Evolutionary conservation across 2,113 vertebrate species (phyloP), one percentile per base, ranked within the genome.

Genomic region (Pitta sordida): DNA sequence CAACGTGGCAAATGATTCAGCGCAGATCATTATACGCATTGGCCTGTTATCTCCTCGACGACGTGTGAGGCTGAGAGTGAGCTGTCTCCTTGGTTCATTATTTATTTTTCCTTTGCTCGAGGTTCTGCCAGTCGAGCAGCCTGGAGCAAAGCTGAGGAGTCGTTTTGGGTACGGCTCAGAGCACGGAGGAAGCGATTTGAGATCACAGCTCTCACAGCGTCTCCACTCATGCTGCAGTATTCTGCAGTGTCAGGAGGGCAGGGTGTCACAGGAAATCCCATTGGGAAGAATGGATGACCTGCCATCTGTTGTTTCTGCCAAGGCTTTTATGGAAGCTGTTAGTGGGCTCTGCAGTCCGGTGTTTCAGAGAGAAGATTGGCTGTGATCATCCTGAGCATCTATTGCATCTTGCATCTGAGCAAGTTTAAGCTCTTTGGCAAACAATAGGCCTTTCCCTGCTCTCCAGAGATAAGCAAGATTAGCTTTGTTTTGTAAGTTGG

Each of bases 1-100:
- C 58, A 30, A 81, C 51, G 60, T 88, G 88, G 93, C 95, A 95
- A 96, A 88, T 91, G 89, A 95, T 95, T 96, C 95, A 95, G 88
- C 18, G 3, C 68, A 88, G 88, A 96, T 95, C 90, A 90, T 96
- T 92, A 88, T 90, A 90, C 7, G 0, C 82, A 56, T 55, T 95
- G 91, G 91, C 77, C 83, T 95, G 63, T 83, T 92, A 95, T 96
- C 94, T 83, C 86, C 90, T 70, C 55, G 1, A 29, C 73, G 77
- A 92, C 2, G 63, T 96, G 94, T 92, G 92, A 93, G 94, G 90
- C 93, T 93, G 80, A 21, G 7, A 88, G 73, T 62, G 70, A 97
- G 91, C 94, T 91, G 81, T 92, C 94, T 96, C 78, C 83, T 87
- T 43, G 80, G 17, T 93, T 94, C 85, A 67, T 93, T 95, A 83